A percentile compares a stretch with the other conserved stretches of the same genome.
phyloP scores from a whole-genome alignment of 2,797 vertebrate genomes.

The Trematomus bernacchii region DNA sequence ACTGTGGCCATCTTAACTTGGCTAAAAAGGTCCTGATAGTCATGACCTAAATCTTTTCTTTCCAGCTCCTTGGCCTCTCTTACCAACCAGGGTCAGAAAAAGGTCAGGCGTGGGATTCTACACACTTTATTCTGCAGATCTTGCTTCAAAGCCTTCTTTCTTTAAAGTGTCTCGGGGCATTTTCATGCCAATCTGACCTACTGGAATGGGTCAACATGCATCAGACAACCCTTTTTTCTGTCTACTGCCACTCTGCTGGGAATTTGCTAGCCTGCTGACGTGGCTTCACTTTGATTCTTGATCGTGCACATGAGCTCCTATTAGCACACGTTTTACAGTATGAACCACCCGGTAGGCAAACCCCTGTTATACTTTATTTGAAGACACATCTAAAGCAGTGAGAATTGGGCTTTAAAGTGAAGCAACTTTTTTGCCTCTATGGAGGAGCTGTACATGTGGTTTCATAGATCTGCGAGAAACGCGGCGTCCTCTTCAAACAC shows the following conservation, averaged over 20 bases:
- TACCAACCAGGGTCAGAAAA: conserved; percentile 41
- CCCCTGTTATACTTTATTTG: background rate
- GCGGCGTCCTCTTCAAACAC: background rate
- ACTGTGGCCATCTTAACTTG: conserved; percentile 45
- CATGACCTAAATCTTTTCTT: conserved; percentile 29
- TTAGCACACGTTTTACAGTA: background rate
- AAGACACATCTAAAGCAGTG: background rate
- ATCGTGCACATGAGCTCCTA: background rate
- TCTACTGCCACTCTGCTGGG: background rate
- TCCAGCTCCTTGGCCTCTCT: conserved; percentile 30
- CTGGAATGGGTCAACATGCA: background rate
- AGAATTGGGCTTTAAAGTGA: background rate
- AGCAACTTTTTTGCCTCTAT: background rate
- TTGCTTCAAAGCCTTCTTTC: conserved; percentile 11
- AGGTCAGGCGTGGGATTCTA: conserved; percentile 36
- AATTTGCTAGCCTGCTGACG: background rate
- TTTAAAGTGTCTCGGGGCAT: conserved; percentile 4
- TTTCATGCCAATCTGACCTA: conserved; percentile 7
- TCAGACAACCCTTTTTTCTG: background rate
- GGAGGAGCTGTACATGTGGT: background rate
- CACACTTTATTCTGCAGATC: conserved; percentile 38
- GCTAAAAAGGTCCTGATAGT: conserved; percentile 31
- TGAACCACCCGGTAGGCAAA: background rate
- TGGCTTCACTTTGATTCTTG: conserved; percentile 8
- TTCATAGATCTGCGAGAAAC: too few relatives aligned